Evolutionary conservation across 2,888 invertebrate species (phyloP), one percentile per base, ranked within the genome.

Genomic region (Oxystoma pomonae): DNA sequence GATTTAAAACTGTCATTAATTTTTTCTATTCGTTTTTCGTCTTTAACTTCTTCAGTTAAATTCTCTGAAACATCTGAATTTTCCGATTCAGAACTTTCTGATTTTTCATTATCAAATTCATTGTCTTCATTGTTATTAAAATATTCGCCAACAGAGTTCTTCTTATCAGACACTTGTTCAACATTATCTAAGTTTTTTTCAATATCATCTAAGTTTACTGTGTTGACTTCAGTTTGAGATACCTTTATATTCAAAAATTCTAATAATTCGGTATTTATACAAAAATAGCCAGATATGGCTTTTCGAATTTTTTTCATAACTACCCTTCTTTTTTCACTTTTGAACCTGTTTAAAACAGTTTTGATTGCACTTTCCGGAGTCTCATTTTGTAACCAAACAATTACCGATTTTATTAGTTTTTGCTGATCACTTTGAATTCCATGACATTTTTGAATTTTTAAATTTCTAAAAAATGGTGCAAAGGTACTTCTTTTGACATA

Each of bases 371-470:
- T 83, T 16, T 91, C 87, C 19, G 88, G 81, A 0, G 86, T 87
- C 75, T 90, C 88, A 72, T 86, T 84, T 70, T 86, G 85, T 1
- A 96, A 75, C 94, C 95, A 96, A 62, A 85, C 82, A 2, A 96
- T 83, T 3, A 92, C 82, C 1, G 86, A 85, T 67, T 86, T 83
- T 68, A 96, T 91, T 66, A 86, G 84, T 66, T 86, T 83, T 73
- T 92, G 90, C 65, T 87, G 86, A n/a, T 62, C 83, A 73, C 85
- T 86, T 55, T 83, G 83, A 49, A 65, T 71, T 64, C 80, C 81
- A 66, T 80, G 82, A 56, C 80, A 82, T 71, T 85, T 86, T 7
- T 85, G 83, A 50, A 88, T 71, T 74, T 86, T 87, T 3, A 90
- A 75, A 59, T 87, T 85, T 0, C 82, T 78, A 73, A 89, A 91